Evolutionary conservation across 2,113 vertebrate genomes (phyloP).

Genomic region (Xenus cinereus): DNA sequence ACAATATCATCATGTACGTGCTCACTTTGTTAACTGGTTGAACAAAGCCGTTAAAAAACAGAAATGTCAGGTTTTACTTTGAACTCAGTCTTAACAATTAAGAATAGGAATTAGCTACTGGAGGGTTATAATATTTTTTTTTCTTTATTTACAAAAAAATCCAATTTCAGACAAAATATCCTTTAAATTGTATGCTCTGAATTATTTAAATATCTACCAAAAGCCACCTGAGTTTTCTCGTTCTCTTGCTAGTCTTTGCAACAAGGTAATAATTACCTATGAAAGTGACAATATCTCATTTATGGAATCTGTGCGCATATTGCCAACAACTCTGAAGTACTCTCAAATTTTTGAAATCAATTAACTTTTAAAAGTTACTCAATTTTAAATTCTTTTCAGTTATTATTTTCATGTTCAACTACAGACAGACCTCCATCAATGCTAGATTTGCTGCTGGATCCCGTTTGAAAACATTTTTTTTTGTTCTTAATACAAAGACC

Average conservation of each 20-base stretch:
- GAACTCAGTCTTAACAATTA: neutral
- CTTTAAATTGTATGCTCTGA: neutral
- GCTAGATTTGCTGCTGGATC: neutral
- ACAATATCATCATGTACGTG: neutral
- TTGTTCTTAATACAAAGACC: neutral
- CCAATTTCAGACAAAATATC: neutral
- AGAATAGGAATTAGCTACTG: neutral
- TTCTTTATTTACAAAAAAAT: neutral
- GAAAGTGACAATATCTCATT: neutral
- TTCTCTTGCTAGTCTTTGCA: neutral
- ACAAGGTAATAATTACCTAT: neutral
- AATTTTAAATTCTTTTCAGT: neutral
- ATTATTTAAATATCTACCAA: neutral
- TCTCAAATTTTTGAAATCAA: neutral
- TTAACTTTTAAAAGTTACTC: neutral
- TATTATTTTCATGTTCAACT: neutral
- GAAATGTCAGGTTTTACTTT: neutral
- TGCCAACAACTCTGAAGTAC: neutral
- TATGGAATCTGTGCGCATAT: neutral
- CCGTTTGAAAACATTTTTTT: neutral
- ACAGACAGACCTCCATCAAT: neutral
- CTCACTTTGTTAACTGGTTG: neutral
- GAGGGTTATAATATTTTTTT: neutral
- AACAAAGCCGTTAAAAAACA: neutral
- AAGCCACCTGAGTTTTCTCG: neutral